Conservation (phyloP, 2,797 vertebrate genomes). For the Anguilla marmorata region DNA sequence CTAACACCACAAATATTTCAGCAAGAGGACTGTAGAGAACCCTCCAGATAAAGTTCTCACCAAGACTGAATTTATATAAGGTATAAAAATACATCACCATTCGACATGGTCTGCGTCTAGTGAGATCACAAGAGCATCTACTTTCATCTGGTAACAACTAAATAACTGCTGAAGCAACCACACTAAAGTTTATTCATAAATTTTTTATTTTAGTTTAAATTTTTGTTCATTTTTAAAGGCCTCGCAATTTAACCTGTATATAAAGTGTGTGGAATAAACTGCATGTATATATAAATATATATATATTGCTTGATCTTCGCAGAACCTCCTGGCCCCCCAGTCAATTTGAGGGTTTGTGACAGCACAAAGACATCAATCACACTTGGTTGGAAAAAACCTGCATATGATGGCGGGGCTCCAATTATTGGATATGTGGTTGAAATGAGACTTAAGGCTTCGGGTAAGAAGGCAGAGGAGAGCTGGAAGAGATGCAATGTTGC, state of each 20-base stretch:
- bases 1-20: no score
- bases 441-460: constrained; percentile 78
- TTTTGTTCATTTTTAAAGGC: background rate
- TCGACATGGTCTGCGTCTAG: no score
- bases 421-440: constrained; percentile 96
- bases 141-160: no score
- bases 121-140: no score
- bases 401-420: constrained; percentile 91
- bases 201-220: background rate
- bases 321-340: constrained; percentile 94
- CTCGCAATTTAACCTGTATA: background rate
- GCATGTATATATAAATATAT: constrained; percentile 32
- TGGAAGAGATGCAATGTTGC: constrained; percentile 97
- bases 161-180: no score
- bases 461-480: constrained; percentile 84
- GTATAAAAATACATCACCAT: no score
- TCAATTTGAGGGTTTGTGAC: constrained; percentile 88
- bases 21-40: no score
- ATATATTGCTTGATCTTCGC: constrained; percentile 46
- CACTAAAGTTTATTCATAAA: no score
- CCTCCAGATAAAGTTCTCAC: no score
- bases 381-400: constrained; percentile 90
- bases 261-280: background rate
- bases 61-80: no score
- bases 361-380: constrained; percentile 87